Base-by-base conservation (phyloP, 2,888 invertebrate species). In the Cetonia aurata region DNA sequence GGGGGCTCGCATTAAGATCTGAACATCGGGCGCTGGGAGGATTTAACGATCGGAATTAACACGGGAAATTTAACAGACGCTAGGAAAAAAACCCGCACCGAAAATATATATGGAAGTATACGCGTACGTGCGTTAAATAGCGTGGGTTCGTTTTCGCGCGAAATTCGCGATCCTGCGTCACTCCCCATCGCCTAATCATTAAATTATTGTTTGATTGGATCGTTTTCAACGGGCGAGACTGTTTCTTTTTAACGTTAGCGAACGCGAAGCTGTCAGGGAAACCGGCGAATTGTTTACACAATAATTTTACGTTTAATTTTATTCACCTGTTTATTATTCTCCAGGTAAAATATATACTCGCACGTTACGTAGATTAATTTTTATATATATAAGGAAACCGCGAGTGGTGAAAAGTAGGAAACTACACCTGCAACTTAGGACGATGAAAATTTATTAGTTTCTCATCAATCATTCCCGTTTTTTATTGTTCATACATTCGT, bases 311-410 rank as follows among this genome's bases (percentile, higher is more conserved):
- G 50, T 50, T 65, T 65, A 65, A 37, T 65, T 65, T 50, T 19
- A n/a, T 12, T 50, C 62, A 52, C 52, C 62, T 65, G 62, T 65
- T 65, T 65, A 65, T 65, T 65, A 65, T 65, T 65, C 50, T 65
- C 41, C 37, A 8, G 4, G 19, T 42, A 57, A 42, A 15, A 57
- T 57, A 19, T 57, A 57, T 37, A 37, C 37, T 8, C 37, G 6
- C 37, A 37, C 37, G 37, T 8, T 37, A 37, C 9, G 4, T 9
- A 10, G 37, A 37, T 37, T 37, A 37, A 37, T 37, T 37, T 37
- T 9, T 37, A 37, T 8, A 37, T 37, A 37, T 37, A 37, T 37
- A 37, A 37, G 37, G 37, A 37, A 37, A 37, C 37, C 37, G 37
- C 37, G 6, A 3, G 37, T 37, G 37, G 10, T 37, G 10, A 37